Percentiles rank a stretch among this genome's conserved stretches.
Evolutionary conservation across 2,888 invertebrate species (phyloP).

Genomic region (Bombyx huttoni): DNA sequence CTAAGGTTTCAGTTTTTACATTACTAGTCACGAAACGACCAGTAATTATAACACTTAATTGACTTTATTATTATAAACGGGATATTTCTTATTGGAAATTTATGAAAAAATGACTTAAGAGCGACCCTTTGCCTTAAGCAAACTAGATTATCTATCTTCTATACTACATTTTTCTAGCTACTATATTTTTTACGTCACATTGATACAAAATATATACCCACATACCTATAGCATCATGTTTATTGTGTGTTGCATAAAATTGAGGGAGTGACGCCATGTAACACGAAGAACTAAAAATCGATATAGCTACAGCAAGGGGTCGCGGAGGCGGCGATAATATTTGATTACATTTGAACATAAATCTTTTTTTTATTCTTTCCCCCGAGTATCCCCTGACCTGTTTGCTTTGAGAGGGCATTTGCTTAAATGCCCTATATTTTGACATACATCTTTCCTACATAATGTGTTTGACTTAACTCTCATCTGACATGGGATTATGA

Average conservation of each 20-base stretch:
- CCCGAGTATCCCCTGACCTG: conserved; percentile 36
- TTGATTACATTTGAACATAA: conserved; percentile 68
- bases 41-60: too few relatives aligned
- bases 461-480: conserved; percentile 38
- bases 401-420: conserved; percentile 37
- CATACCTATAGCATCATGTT: not conserved
- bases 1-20: too few relatives aligned
- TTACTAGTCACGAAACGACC: too few relatives aligned
- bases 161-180: conserved; percentile 20
- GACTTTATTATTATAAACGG: too few relatives aligned
- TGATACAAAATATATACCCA: not conserved
- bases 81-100: conserved; percentile 47
- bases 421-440: conserved; percentile 65
- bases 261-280: conserved; percentile 7
- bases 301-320: conserved; percentile 35
- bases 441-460: conserved; percentile 63
- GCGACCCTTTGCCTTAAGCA: conserved; percentile 55
- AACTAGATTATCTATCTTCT: conserved; percentile 44
- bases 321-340: conserved; percentile 58
- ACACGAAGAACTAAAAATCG: conserved; percentile 32
- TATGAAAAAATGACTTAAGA: conserved; percentile 51
- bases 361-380: conserved; percentile 70
- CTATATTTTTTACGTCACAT: conserved; percentile 2
- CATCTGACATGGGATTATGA: conserved; percentile 62
- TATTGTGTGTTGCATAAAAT: not conserved